Evolutionary conservation across 2,888 invertebrate genomes (phyloP), one percentile per base, ranked within the genome.

Genomic region (Luffia ferchaultella): DNA sequence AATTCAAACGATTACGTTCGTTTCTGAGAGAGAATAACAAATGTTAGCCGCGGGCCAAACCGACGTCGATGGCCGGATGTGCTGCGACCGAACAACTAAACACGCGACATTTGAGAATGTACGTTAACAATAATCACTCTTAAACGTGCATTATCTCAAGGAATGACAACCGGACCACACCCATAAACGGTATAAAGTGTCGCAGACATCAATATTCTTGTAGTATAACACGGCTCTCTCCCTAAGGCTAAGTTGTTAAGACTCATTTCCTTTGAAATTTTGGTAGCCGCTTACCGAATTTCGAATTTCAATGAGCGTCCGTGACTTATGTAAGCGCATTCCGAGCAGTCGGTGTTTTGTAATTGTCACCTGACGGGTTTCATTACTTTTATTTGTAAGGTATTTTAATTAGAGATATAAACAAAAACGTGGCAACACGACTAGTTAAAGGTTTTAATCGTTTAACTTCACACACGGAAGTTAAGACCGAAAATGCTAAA

Each of bases 401-500:
- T 30, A 30, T 30, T 30, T 30, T 30, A 30, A 30, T 30, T n/a
- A n/a, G 30, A 30, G 12, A 30, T 30, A 30, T 30, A 30, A 30
- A 30, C 30, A 30, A n/a, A n/a, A n/a, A n/a, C 30, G 12, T 12
- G 30, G 3, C 30, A 12, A 30, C 30, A 30, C 30, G 30, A 30
- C 5, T 30, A 30, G 12, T 30, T 30, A 30, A 30, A 30, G 12
- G 30, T 30, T 30, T 30, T 30, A 30, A n/a, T n/a, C n/a, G n/a
- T n/a, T n/a, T n/a, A n/a, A 48, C 41, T 48, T 41, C 19, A 42
- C 42, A 42, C 48, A 41, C 48, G 42, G 42, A 42, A 48, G 48
- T 48, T 42, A 48, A 42, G 9, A 48, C 19, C 42, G 9, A 12
- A 41, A 16, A 46, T 16, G 18, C 42, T 7, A 16, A 15, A 41